phyloP scores from a whole-genome alignment of 2,797 vertebrate genomes.

The Crenuchus spilurus region DNA sequence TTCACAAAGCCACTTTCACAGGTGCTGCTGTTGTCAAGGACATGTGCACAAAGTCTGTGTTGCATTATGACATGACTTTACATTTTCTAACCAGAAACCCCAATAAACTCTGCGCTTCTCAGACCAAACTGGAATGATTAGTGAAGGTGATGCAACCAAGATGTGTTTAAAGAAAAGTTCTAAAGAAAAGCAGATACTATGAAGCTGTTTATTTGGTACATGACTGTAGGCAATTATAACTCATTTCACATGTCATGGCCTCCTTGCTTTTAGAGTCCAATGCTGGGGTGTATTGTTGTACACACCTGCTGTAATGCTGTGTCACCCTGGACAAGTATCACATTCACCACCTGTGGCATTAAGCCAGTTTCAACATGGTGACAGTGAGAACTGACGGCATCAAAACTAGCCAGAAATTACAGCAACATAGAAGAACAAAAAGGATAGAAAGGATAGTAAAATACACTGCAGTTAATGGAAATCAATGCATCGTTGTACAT shows the following conservation, averaged over 20 bases:
- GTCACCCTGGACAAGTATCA: neutral
- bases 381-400: neutral
- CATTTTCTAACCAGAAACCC: slow-evolving; percentile 1
- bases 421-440: neutral
- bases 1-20: slow-evolving; percentile 31
- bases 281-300: neutral
- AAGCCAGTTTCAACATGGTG: slow-evolving; percentile 10
- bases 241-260: neutral
- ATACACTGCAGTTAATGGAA: too few species aligned
- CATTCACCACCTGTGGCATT: neutral
- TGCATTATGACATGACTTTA: slow-evolving; percentile 35
- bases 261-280: neutral
- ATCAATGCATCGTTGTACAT: too few species aligned
- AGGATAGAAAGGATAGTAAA: too few species aligned
- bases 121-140: neutral
- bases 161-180: neutral
- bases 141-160: slow-evolving; percentile 1
- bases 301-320: slow-evolving; percentile 12
- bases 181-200: neutral
- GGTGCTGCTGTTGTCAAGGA: slow-evolving; percentile 33
- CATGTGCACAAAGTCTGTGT: slow-evolving; percentile 33
- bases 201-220: neutral
- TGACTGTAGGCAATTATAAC: neutral
- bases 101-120: slow-evolving; percentile 6
- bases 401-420: neutral